phyloP scores from a whole-genome alignment of 2,797 vertebrate species.

The Enteromius anoplus region DNA sequence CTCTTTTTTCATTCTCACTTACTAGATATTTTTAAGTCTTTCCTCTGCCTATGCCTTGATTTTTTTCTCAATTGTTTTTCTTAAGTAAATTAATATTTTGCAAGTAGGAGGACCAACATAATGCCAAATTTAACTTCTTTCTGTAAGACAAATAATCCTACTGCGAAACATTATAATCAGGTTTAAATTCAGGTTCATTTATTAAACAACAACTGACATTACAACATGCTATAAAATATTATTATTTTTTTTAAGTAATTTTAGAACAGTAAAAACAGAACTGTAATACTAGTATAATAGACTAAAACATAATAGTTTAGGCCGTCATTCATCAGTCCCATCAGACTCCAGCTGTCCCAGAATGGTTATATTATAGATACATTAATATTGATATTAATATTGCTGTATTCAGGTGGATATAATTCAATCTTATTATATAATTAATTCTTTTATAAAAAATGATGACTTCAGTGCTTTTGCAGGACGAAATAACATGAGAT shows the following conservation, averaged over 20 bases:
- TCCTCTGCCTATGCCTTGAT: background rate
- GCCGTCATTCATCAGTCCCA: background rate
- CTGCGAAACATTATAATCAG: background rate
- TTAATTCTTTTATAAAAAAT: too few species aligned
- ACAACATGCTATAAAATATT: background rate
- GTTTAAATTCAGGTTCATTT: background rate
- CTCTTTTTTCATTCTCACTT: conserved; percentile 32
- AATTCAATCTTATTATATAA: background rate
- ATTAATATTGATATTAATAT: background rate
- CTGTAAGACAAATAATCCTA: background rate
- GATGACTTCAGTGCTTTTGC: too few species aligned
- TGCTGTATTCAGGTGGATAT: background rate
- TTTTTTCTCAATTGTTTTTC: background rate
- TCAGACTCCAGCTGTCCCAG: background rate
- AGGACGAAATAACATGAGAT: too few species aligned
- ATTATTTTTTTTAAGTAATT: background rate
- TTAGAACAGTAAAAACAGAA: background rate
- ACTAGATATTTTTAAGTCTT: conserved; percentile 18
- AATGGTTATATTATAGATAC: background rate
- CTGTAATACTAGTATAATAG: background rate
- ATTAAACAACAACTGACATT: background rate
- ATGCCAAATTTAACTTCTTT: background rate
- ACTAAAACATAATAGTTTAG: background rate
- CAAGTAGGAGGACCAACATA: background rate
- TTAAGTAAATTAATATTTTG: background rate